These are phyloP conservation scores for Sylvia atricapilla DNA, from an alignment of 2,113 vertebrate species.

Conservation along the genomic window DNA sequence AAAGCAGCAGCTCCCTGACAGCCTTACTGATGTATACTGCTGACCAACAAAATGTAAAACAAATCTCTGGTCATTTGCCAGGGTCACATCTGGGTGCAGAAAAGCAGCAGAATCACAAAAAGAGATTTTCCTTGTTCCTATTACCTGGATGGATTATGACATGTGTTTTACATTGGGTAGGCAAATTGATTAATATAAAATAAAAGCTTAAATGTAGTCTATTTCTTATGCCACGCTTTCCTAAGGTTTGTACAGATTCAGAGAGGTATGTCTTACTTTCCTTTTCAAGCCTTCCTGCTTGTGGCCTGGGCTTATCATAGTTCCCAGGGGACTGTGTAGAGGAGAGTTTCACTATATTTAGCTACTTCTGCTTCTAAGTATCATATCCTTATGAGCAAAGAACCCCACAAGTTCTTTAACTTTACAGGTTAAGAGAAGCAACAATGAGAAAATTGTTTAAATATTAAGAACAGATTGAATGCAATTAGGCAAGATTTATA, in stretches of 20 bases:
- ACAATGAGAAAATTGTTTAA: not conserved
- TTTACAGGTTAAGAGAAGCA: not conserved
- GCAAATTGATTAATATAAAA: conserved; percentile 37
- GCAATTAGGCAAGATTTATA: not conserved
- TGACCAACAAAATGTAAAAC: conserved; percentile 43
- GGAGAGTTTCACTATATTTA: conserved; percentile 19
- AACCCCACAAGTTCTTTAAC: not conserved
- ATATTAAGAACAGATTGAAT: not conserved
- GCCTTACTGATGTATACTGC: not conserved
- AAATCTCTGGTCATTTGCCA: conserved; percentile 39
- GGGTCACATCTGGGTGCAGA: conserved; percentile 31
- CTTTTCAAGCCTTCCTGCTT: conserved; percentile 28
- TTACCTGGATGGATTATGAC: conserved; percentile 51
- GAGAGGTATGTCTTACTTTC: conserved; percentile 40
- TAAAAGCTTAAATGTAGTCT: not conserved
- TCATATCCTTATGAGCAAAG: not conserved
- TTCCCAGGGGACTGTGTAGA: not conserved
- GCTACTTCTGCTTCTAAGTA: not conserved
- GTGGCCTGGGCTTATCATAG: conserved; percentile 13
- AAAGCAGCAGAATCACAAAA: not conserved
- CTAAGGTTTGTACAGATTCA: conserved; percentile 45
- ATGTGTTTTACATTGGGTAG: conserved; percentile 45
- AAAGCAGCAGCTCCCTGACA: not conserved
- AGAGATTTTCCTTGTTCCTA: conserved; percentile 11
- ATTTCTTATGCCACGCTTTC: conserved; percentile 25